A percentile compares a stretch with the other conserved stretches of the same genome.
These are phyloP conservation scores for Perognathus longimembris DNA, from an alignment of 2,113 vertebrate genomes.

Conservation along the genomic window DNA sequence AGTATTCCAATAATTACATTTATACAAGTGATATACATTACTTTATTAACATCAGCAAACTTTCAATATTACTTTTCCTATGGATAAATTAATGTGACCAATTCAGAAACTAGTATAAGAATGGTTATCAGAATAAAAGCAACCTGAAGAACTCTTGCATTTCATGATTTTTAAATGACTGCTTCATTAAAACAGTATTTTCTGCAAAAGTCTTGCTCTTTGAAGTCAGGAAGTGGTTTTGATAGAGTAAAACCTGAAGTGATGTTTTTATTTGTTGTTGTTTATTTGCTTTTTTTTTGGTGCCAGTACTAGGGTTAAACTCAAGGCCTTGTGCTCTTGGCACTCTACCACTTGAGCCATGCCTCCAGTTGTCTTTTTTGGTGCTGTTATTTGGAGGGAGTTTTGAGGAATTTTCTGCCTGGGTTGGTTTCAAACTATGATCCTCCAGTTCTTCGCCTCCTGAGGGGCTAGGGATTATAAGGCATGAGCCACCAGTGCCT, in stretches of 20 bases:
- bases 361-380: too few relatives aligned
- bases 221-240: slow-evolving; percentile 65
- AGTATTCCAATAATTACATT: slow-evolving; percentile 66
- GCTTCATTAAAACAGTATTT: slow-evolving; percentile 71
- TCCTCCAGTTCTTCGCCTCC: too few relatives aligned
- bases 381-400: too few relatives aligned
- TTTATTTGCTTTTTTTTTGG: too few relatives aligned
- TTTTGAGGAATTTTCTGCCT: too few relatives aligned
- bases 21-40: slow-evolving; percentile 57
- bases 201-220: slow-evolving; percentile 53
- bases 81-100: slow-evolving; percentile 62
- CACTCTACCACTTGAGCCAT: too few relatives aligned
- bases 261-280: not conserved
- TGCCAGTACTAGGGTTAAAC: too few relatives aligned
- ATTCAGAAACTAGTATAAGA: slow-evolving; percentile 62
- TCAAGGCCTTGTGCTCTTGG: too few relatives aligned
- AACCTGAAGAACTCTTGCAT: slow-evolving; percentile 28
- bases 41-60: slow-evolving; percentile 68
- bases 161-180: slow-evolving; percentile 64
- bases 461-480: too few relatives aligned
- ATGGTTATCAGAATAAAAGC: slow-evolving; percentile 60
- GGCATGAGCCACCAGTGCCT: too few relatives aligned
- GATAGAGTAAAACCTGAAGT: slow-evolving; percentile 43
- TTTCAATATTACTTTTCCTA: slow-evolving; percentile 63
- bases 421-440: too few relatives aligned